Evolutionary conservation across 2,888 invertebrate genomes (phyloP).

Genomic region (Autographa gamma): DNA sequence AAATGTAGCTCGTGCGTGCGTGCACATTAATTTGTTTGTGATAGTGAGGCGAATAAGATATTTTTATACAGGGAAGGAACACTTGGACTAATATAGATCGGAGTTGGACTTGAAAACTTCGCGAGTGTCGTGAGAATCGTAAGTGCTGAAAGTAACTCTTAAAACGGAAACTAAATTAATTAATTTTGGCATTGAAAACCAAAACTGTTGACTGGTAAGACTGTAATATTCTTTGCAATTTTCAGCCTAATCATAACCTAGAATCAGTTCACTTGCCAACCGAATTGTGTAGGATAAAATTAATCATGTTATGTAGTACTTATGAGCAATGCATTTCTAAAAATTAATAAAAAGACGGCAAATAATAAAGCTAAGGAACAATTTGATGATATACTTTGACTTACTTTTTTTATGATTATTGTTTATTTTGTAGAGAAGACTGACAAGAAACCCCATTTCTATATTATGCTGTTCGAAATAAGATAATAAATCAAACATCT

Average conservation of each 20-base stretch:
- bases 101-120: constrained; percentile 40
- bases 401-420: no score
- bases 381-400: no score
- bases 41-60: constrained; percentile 52
- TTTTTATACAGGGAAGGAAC: constrained; percentile 59
- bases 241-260: neutral
- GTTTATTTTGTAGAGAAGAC: no score
- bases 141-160: constrained; percentile 42
- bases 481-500: no score
- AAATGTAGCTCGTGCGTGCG: constrained; percentile 44
- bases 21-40: constrained; percentile 47
- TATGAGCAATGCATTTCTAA: constrained; percentile 12
- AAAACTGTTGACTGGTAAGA: constrained; percentile 1
- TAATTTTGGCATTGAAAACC: constrained; percentile 2
- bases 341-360: neutral
- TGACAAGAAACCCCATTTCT: no score
- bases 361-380: no score
- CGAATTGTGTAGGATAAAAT: neutral
- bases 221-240: constrained; percentile 31
- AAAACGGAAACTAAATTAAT: constrained; percentile 38
- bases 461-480: no score
- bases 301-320: neutral
- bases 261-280: constrained; percentile 1
- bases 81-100: constrained; percentile 36
- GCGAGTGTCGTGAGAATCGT: constrained; percentile 38